Conservation (phyloP, 2,113 vertebrate genomes). For the Falcunculus frontatus region DNA sequence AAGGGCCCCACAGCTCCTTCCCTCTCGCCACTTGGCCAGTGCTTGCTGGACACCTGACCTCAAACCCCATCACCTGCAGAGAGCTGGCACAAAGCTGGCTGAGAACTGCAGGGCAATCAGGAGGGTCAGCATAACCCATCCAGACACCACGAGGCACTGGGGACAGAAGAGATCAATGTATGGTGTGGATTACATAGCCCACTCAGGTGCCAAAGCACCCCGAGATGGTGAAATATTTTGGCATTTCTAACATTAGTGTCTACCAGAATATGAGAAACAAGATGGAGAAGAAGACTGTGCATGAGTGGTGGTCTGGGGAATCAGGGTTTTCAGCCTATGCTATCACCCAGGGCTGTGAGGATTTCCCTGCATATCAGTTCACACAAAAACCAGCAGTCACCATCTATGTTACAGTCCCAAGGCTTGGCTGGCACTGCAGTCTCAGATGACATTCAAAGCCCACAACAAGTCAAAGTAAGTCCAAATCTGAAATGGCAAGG, state of each 20-base stretch:
- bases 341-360: not conserved
- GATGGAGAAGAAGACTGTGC: not conserved
- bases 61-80: not conserved
- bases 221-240: not conserved
- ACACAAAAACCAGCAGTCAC: not conserved
- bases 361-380: not conserved
- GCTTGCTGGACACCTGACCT: not conserved
- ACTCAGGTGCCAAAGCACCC: not conserved
- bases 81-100: not conserved
- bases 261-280: not conserved
- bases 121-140: not conserved
- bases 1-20: not conserved
- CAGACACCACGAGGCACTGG: accelerated
- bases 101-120: not conserved
- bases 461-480: not conserved
- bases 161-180: not conserved
- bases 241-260: not conserved
- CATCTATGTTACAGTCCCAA: not conserved
- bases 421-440: not conserved
- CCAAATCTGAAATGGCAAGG: not conserved
- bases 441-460: not conserved
- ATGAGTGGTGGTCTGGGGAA: accelerated
- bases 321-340: not conserved
- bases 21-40: accelerated
- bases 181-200: not conserved